phyloP scores from a whole-genome alignment of 2,113 vertebrate genomes.

The Aramus guarauna region DNA sequence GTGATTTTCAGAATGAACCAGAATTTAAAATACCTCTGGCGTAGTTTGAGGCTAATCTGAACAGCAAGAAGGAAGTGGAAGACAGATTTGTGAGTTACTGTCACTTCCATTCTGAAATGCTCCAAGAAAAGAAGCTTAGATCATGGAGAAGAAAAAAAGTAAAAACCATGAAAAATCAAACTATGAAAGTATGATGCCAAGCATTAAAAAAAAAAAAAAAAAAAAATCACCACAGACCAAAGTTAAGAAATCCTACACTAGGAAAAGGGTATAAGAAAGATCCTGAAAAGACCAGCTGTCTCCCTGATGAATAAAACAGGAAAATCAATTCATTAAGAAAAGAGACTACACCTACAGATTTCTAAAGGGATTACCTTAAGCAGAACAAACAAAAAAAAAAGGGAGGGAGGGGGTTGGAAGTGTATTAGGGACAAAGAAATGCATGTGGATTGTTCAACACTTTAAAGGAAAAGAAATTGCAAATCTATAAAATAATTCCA shows the following conservation, averaged over 20 bases:
- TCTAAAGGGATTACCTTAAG: neutral
- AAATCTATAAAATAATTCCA: neutral
- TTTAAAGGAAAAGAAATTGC: neutral
- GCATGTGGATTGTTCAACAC: neutral
- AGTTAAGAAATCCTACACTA: neutral
- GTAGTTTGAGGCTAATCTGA: neutral
- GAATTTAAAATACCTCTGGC: neutral
- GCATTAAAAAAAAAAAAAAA: neutral
- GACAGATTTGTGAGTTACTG: neutral
- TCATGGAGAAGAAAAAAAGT: neutral
- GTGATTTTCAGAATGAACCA: neutral
- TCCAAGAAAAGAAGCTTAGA: neutral
- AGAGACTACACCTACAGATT: neutral
- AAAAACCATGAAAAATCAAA: neutral
- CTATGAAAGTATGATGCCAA: neutral
- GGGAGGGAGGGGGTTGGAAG: rapidly evolving
- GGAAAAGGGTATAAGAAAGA: neutral
- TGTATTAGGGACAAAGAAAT: neutral
- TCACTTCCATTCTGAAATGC: neutral
- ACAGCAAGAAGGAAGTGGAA: neutral
- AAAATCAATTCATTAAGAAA: neutral
- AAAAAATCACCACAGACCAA: neutral
- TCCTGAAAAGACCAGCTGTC: neutral
- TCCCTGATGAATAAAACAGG: neutral
- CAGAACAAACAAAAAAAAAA: neutral